These are phyloP conservation scores for Synergus gifuensis DNA, from an alignment of 2,888 invertebrate genomes.

Conservation along the genomic window DNA sequence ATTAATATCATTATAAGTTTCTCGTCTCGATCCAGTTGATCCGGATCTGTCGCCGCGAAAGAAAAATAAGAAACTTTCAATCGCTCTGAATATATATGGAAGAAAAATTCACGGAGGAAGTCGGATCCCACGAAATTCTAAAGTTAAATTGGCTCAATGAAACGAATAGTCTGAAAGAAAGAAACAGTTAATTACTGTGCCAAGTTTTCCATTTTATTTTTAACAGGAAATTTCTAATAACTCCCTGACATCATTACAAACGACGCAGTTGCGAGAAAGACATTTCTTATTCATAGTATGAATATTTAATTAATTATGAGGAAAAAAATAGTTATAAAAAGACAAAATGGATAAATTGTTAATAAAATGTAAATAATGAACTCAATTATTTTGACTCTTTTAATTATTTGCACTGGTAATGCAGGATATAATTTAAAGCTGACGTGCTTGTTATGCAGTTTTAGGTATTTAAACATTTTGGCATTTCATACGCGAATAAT, in stretches of 20 bases:
- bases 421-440: not conserved
- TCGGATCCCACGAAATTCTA: conserved; percentile 4
- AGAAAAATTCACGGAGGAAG: conserved; percentile 16
- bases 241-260: conserved; percentile 14
- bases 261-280: not conserved
- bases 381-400: not conserved
- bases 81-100: conserved; percentile 14
- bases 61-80: conserved; percentile 31
- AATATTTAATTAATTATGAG: not conserved
- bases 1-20: conserved; percentile 35
- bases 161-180: conserved; percentile 15
- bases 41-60: conserved; percentile 8
- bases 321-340: not conserved
- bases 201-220: not conserved
- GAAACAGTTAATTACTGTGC: conserved; percentile 6
- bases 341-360: not conserved
- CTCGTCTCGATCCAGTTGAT: not conserved
- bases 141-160: conserved; percentile 28
- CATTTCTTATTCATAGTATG: not conserved
- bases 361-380: not conserved
- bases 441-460: not conserved
- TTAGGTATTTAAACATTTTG: not conserved
- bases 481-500: not conserved
- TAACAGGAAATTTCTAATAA: conserved; percentile 6
- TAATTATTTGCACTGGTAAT: not conserved